Evolutionary conservation across 1,140 invertebrate genomes (phyloP).

Genomic region (Cephus cinctus): DNA sequence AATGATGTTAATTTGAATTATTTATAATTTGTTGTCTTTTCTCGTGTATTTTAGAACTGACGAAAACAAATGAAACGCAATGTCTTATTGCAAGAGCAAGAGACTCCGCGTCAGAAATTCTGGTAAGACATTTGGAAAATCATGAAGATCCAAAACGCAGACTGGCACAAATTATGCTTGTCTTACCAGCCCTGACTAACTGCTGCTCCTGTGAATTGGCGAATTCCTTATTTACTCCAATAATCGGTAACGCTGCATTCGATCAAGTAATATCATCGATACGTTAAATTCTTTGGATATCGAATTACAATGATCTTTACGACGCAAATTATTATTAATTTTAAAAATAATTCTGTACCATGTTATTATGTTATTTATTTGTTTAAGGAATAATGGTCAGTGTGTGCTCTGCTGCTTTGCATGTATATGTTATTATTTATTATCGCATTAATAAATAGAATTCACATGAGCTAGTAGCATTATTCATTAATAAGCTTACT

Average conservation of each 20-base stretch:
- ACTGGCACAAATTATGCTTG: constrained; percentile 35
- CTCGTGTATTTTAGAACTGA: constrained; percentile 30
- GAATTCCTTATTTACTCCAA: constrained; percentile 38
- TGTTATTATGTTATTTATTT: no score
- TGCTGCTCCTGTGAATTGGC: constrained; percentile 40
- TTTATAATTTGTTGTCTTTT: neutral
- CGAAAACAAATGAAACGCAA: constrained; percentile 20
- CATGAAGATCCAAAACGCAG: constrained; percentile 27
- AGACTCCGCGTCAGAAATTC: constrained; percentile 29
- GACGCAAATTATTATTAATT: no score
- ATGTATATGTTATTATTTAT: no score
- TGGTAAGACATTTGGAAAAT: constrained; percentile 33
- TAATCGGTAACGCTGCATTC: constrained; percentile 40
- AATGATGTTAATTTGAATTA: neutral
- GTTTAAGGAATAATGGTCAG: no score
- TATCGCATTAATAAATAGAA: no score
- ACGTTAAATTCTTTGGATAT: no score
- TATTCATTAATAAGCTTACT: neutral
- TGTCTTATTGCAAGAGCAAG: constrained; percentile 27
- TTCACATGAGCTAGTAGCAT: no score
- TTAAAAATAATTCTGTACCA: no score
- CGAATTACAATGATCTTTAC: no score
- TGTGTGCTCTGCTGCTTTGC: no score
- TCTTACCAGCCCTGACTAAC: constrained; percentile 37
- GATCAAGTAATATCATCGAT: constrained; percentile 47